These are phyloP conservation scores for Coptodon bakossiorum DNA, from an alignment of 2,113 vertebrate species.

Conservation along the genomic window DNA sequence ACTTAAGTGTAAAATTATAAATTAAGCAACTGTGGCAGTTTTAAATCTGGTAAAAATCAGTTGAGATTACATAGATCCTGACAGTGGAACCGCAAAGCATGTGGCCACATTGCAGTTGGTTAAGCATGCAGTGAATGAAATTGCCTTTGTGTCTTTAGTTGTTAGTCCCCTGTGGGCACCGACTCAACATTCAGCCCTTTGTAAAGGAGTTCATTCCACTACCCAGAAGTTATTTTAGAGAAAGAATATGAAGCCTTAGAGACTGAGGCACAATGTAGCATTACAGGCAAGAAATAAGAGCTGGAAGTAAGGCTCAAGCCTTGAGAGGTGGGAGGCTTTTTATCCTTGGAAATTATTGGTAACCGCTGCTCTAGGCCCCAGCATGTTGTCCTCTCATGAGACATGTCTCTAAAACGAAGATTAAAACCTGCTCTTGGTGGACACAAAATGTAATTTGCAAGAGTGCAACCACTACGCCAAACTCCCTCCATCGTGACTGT, in stretches of 20 bases:
- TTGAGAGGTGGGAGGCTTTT: conserved; percentile 3
- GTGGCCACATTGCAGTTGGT: conserved; percentile 1
- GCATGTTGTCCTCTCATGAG: neutral
- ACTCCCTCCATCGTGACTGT: neutral
- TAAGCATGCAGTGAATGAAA: conserved; percentile 1
- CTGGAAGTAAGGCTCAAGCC: neutral
- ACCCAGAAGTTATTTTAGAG: neutral
- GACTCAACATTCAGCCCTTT: neutral
- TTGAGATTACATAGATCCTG: neutral
- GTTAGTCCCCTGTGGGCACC: neutral
- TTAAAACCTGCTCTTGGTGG: neutral
- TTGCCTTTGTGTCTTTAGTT: neutral
- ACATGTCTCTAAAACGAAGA: neutral
- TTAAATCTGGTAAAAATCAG: conserved; percentile 4
- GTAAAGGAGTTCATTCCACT: neutral
- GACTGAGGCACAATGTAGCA: neutral
- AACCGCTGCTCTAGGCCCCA: neutral
- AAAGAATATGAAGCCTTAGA: neutral
- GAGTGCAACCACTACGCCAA: neutral
- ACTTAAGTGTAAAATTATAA: neutral
- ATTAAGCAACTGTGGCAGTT: neutral
- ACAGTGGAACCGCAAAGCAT: neutral
- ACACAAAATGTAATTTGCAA: neutral
- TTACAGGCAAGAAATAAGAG: neutral
- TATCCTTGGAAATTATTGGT: conserved; percentile 14